These are phyloP conservation scores for Caerostris extrusa DNA, from an alignment of 1,140 invertebrate species.

Conservation along the genomic window DNA sequence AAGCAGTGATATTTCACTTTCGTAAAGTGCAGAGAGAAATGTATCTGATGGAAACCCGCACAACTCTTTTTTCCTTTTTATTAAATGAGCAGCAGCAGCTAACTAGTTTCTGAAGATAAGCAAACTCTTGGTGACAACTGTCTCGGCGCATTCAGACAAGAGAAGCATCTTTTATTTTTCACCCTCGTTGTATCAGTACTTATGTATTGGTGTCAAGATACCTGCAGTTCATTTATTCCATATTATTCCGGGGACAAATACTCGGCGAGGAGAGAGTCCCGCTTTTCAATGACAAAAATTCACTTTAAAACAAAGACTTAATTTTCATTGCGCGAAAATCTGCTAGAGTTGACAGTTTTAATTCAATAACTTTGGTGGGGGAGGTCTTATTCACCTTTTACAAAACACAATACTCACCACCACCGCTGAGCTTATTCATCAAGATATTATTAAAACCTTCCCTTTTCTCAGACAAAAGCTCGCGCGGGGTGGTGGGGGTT, in stretches of 20 bases:
- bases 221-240: constrained; percentile 62
- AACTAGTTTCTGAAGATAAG: constrained; percentile 11
- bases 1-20: constrained; percentile 9
- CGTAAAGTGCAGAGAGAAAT: constrained; percentile 4
- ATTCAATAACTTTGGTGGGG: constrained; percentile 70
- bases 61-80: not conserved
- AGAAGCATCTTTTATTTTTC: constrained; percentile 35
- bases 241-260: constrained; percentile 59
- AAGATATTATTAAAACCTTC: constrained; percentile 76
- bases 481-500: not conserved
- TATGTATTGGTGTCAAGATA: constrained; percentile 51
- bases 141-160: not conserved
- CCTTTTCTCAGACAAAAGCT: constrained; percentile 58
- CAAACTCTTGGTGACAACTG: constrained; percentile 15
- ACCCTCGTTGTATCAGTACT: not conserved
- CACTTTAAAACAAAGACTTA: constrained; percentile 76
- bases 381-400: constrained; percentile 53
- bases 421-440: constrained; percentile 72
- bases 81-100: not conserved
- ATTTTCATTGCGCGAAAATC: constrained; percentile 74
- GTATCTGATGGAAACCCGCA: constrained; percentile 14
- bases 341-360: constrained; percentile 77
- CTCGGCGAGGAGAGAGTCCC: not conserved
- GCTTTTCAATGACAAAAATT: constrained; percentile 74
- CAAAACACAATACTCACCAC: constrained; percentile 72